These are phyloP conservation scores for Tokudaia tokunoshimensis DNA, from an alignment of 2,797 vertebrate species.

Conservation along the genomic window DNA sequence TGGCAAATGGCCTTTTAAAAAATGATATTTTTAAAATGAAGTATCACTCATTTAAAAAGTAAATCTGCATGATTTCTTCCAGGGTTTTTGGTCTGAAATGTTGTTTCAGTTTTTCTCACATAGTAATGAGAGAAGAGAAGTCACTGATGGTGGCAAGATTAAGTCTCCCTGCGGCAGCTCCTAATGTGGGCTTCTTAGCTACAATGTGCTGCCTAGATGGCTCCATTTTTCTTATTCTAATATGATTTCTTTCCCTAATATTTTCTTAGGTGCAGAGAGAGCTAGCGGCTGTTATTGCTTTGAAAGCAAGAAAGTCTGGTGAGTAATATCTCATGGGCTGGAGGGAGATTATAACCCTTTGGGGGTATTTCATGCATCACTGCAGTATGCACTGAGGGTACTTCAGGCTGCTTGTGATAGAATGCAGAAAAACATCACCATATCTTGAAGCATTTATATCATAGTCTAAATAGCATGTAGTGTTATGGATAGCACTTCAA, in stretches of 20 bases:
- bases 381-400: neutral
- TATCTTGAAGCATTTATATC: neutral
- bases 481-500: neutral
- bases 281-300: conserved; percentile 95
- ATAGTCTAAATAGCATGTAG: neutral
- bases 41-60: conserved; percentile 7
- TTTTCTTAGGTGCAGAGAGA: conserved; percentile 95
- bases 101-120: neutral
- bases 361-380: neutral
- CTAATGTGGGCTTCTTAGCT: conserved; percentile 25
- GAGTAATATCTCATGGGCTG: conserved; percentile 80
- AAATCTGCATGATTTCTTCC: neutral
- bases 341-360: conserved; percentile 25
- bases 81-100: conserved; percentile 44
- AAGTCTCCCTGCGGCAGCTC: neutral
- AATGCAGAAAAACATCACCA: neutral
- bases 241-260: conserved; percentile 74
- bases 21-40: neutral
- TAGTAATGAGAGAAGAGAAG: conserved; percentile 6
- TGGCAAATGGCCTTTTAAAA: conserved; percentile 10
- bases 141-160: neutral
- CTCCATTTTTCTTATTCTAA: conserved; percentile 71
- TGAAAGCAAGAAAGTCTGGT: conserved; percentile 96
- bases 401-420: neutral
- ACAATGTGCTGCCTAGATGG: conserved; percentile 1